Conservation (phyloP, 30 jellyfish, hydroid and myxozoan genomes). For the Cassiopea xamachana region DNA sequence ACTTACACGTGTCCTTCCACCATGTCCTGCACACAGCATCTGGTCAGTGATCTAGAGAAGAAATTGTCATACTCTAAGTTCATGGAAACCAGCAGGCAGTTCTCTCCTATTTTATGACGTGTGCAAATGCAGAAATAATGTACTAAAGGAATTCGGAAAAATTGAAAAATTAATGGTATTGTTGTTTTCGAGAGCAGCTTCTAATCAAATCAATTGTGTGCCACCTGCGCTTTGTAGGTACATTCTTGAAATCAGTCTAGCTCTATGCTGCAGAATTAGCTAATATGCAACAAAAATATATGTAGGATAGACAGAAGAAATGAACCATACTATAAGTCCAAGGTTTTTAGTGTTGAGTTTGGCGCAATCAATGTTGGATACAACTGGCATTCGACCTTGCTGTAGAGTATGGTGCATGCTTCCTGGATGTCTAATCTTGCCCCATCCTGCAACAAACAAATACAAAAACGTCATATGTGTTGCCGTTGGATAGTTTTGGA, state of each 20-base stretch:
- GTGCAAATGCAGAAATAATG: neutral
- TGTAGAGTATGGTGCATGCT: slow-evolving; percentile 75
- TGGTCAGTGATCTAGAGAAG: slow-evolving; percentile 47
- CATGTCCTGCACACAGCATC: slow-evolving; percentile 88
- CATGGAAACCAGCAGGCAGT: neutral
- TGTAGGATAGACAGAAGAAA: too few relatives aligned
- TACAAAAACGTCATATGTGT: neutral
- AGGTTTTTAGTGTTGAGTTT: slow-evolving; percentile 41
- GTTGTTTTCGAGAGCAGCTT: too few relatives aligned
- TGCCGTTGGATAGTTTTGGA: too few relatives aligned
- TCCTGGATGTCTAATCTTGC: slow-evolving; percentile 75
- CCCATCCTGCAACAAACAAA: slow-evolving; percentile 67
- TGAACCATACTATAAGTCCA: slow-evolving; percentile 19
- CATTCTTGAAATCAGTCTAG: neutral
- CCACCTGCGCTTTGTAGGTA: too few relatives aligned
- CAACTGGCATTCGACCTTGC: slow-evolving; percentile 82
- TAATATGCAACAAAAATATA: neutral
- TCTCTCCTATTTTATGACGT: too few relatives aligned
- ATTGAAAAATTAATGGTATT: too few relatives aligned
- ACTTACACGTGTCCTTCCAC: slow-evolving; percentile 57
- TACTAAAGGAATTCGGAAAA: neutral
- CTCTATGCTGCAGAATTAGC: neutral
- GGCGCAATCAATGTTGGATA: slow-evolving; percentile 40
- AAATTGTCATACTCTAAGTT: neutral
- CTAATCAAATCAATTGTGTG: too few relatives aligned